Conservation (phyloP, 2,797 vertebrate species). For the Pseudocheirus occidentalis region DNA sequence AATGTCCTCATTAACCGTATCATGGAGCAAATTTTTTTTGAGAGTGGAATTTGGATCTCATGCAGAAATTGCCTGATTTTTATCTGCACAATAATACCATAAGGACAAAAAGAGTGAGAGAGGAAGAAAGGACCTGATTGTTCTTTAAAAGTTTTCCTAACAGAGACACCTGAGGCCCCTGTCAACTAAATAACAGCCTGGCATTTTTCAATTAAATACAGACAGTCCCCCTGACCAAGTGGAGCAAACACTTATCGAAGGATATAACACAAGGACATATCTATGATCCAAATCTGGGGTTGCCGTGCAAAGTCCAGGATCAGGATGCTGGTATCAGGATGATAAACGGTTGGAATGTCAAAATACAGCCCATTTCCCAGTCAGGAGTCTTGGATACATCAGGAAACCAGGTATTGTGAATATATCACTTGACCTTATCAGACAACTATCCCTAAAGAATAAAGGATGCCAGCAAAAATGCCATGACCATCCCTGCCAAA, state of each 20-base stretch:
- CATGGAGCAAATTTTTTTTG: constrained; percentile 53
- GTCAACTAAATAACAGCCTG: neutral
- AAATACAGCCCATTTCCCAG: neutral
- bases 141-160: constrained; percentile 29
- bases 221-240: neutral
- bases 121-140: neutral
- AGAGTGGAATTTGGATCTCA: constrained; percentile 32
- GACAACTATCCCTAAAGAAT: neutral
- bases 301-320: neutral
- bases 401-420: neutral
- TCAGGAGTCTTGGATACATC: neutral
- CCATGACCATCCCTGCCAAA: neutral
- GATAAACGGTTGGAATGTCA: constrained; percentile 24
- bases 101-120: neutral
- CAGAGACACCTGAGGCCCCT: neutral
- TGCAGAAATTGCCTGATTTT: constrained; percentile 37
- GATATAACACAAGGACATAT: neutral
- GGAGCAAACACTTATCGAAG: too few species aligned
- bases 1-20: constrained; percentile 67
- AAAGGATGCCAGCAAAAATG: neutral
- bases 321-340: neutral
- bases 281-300: constrained; percentile 14
- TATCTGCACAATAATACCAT: constrained; percentile 34
- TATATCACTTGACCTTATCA: constrained; percentile 4
- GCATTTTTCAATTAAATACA: neutral